Base-by-base conservation (phyloP, 2,797 vertebrate genomes). In the Oryzias sinensis region DNA sequence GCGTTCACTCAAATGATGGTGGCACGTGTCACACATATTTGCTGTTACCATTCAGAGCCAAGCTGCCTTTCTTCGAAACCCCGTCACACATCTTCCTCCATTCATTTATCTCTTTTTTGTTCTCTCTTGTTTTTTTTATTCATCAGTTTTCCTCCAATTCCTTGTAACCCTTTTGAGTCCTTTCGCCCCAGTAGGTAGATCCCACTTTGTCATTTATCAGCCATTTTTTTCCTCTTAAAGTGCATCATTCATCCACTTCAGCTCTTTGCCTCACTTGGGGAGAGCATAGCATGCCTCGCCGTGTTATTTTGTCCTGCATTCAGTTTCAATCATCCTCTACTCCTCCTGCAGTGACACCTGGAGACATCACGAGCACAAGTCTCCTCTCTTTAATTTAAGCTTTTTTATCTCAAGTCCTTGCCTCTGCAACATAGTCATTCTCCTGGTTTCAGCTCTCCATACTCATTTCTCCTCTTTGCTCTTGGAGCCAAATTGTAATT, bases 21-120 rank as follows among this genome's bases (percentile, higher is more conserved):
- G 72, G 65, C 84, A 84, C 80, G 78, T 82, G 82, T 77, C 62
- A 5, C 59, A 53, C 44, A 70, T 59, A 58, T 72, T 65, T 63
- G 65, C 43, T 4, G 62, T 63, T 60, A 52, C 59, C 51, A 71
- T 65, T 68, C 49, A 42, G 56, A 25, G 5, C n/a, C 44, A 49
- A 56, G 57, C 68, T 53, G 5, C 56, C 66, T 65, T 48, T 56
- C 33, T 61, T 18, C 45, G 52, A 37, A 43, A 33, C 45, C 62
- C 43, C 43, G 5, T 15, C 54, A 11, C 43, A 43, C 15, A 9
- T 41, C 18, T 24, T 27, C 27, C 51, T 33, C 16, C 42, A 47
- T 59, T 68, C n/a, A 64, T 61, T 45, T 8, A 43, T 68, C 48
- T n/a, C 47, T 18, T 43, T 56, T 47, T 24, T 27, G 40, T 68